These are phyloP conservation scores for Bovichtus variegatus DNA, from an alignment of 2,797 vertebrate genomes.

Conservation along the genomic window DNA sequence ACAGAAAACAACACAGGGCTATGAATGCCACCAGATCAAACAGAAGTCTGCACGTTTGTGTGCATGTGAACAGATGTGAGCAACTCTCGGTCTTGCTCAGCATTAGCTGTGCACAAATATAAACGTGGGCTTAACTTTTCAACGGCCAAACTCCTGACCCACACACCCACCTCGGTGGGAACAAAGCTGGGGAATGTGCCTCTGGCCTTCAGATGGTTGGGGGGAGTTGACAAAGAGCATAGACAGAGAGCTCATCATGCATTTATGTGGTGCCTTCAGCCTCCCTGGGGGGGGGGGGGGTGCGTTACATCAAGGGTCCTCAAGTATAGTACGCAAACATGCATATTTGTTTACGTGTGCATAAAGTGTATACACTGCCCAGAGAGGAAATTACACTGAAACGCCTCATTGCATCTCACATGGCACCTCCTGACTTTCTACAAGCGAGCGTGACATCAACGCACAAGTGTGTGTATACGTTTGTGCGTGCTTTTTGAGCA, in stretches of 20 bases:
- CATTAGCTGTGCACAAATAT: neutral
- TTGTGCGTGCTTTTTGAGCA: neutral
- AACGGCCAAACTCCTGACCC: neutral
- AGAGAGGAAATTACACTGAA: conserved; percentile 49
- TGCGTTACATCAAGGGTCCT: conserved; percentile 42
- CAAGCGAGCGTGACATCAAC: conserved; percentile 10
- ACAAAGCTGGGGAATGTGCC: conserved; percentile 63
- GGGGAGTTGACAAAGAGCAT: conserved; percentile 18
- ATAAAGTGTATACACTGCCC: conserved; percentile 23
- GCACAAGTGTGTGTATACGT: neutral
- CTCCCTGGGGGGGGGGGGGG: conserved; percentile 13
- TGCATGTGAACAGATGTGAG: neutral
- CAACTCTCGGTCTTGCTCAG: neutral
- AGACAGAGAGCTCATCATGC: neutral
- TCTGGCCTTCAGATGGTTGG: conserved; percentile 55
- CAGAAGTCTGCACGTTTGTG: too few species aligned
- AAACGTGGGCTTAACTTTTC: neutral
- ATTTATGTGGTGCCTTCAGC: conserved; percentile 17
- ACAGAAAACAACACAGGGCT: neutral
- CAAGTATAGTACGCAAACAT: conserved; percentile 23
- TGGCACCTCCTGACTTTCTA: conserved; percentile 21
- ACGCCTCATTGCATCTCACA: conserved; percentile 45
- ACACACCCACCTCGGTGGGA: conserved; percentile 53
- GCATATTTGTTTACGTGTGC: conserved; percentile 28
- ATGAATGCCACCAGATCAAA: neutral